Base-by-base conservation (phyloP, 2,797 vertebrate genomes). In the Aselliscus stoliczkanus region DNA sequence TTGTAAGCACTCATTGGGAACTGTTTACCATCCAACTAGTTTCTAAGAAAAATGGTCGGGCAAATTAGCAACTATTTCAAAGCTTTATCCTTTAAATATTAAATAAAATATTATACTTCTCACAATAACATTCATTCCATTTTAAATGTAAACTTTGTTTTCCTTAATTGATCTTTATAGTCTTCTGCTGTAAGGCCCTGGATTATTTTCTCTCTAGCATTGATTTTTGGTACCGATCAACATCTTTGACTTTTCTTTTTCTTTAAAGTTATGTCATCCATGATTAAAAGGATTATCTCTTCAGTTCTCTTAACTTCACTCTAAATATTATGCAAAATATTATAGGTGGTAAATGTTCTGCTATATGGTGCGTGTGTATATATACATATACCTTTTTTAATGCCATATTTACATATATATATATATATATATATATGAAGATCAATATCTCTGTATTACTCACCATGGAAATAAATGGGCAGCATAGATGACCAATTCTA, bases 361-460 rank as follows among this genome's bases (percentile, higher is more conserved):
- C 84, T 96, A 34, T 89, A 34, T 95, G 96, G 93, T 96, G 42
- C 34, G 2, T 47, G 1, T 56, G 1, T 56, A 2, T 67, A 31
- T 50, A n/a, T 37, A 25, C 34, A 23, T 23, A 52, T 42, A 39
- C n/a, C 67, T 23, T 80, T 88, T 72, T 39, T 67, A 93, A 62
- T 65, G 20, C 64, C 50, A 27, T 62, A 14, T n/a, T 88, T 86
- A 25, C 6, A 47, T 39, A 73, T 73, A 62, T 92, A 25, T 70
- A 2, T 23, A 7, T 70, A 25, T 67, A 47, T n/a, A n/a, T n/a
- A 0, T 72, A 52, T 42, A 13, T 70, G n/a, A 91, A 90, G 37
- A 29, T 77, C 18, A 81, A 95, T 98, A 97, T 97, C 73, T 98
- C 98, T 98, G 98, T 98, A 98, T 98, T 98, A 98, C 93, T 97